Evolutionary conservation across 2,888 invertebrate genomes (phyloP), one percentile per base, ranked within the genome.

Genomic region (Xylota segnis): DNA sequence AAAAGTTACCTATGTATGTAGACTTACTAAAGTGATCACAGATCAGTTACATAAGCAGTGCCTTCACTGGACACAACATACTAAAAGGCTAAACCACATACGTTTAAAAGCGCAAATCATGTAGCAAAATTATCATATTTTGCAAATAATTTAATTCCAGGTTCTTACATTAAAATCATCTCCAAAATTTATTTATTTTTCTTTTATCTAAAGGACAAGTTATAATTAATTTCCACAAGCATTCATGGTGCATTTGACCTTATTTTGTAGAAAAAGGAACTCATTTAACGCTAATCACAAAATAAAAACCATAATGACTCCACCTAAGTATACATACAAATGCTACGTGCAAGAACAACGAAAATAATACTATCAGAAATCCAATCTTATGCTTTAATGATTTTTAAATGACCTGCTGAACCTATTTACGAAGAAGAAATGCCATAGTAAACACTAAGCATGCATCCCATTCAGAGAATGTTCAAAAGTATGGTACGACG

Each of bases 351-450:
- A 59, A 23, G 37, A 59, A 59, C 23, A 59, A 59, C n/a, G 5
- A 37, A 23, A 37, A 59, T 1, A 59, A 37, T 23, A 6, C 59
- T 59, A 59, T 59, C 59, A n/a, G 6, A 5, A 23, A 37, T 6
- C 23, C 59, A 40, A 59, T 59, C 23, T 59, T 3, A 9, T 59
- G 40, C 23, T 40, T 40, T 59, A 40, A 59, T 59, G 37, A 59
- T 54, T 59, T 59, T 59, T 40, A 59, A 59, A 59, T 59, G 59
- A 59, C 59, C 40, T 59, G 37, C 59, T 37, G 59, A 59, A 59
- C 59, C 59, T 59, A 59, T 59, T 59, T 40, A 59, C 40, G 59
- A 40, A 7, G 37, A 18, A 18, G 23, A 59, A 59, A 40, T 59
- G 37, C 18, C 59, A 40, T 12, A 40, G 59, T 40, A 59, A 37